Evolutionary conservation across 2,888 invertebrate species (phyloP), one percentile per base, ranked within the genome.

Genomic region (Ophion obscuratus): DNA sequence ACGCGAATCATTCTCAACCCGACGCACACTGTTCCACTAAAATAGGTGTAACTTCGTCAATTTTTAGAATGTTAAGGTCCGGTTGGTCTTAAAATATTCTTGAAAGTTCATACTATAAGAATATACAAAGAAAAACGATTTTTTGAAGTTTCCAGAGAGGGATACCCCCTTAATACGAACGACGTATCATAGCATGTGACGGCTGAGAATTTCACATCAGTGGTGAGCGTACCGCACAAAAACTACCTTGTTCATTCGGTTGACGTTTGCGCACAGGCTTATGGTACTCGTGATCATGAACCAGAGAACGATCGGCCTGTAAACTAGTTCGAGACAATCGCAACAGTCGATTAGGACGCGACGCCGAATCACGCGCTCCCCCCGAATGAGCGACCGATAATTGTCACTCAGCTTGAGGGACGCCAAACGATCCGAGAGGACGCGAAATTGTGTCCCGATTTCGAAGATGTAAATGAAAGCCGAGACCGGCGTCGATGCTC

Each of bases 251-350:
- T 84, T 81, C 0, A 86, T 78, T 77, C 92, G 91, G 75, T 89
- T 92, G 57, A 92, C 87, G n/a, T 90, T 53, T 0, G 88, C 85
- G 73, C 92, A 92, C 24, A 91, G 80, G 5, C 89, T 86, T 2
- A 91, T 57, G 1, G 90, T 90, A 62, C 89, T 91, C 0, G 90
- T 89, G 11, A 89, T 36, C 2, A 89, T 83, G 68, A 89, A 86
- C 82, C 89, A 89, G 4, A 92, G 14, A 1, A 91, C 81, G 10
- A 91, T 78, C 0, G 90, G 88, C 0, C 91, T 90, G 77, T 90
- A 91, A 47, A 91, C 83, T 11, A 80, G 74, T 61, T 91, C 83
- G 5, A 92, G 24, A 0, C 81, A 78, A 11, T 86, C 73, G 0
- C 85, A 79, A 47, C 89, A 90, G 9, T 59, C 59, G 5, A 88